Conservation (phyloP, 2,888 invertebrate species). For the Caenorhabditis zanzibari region DNA sequence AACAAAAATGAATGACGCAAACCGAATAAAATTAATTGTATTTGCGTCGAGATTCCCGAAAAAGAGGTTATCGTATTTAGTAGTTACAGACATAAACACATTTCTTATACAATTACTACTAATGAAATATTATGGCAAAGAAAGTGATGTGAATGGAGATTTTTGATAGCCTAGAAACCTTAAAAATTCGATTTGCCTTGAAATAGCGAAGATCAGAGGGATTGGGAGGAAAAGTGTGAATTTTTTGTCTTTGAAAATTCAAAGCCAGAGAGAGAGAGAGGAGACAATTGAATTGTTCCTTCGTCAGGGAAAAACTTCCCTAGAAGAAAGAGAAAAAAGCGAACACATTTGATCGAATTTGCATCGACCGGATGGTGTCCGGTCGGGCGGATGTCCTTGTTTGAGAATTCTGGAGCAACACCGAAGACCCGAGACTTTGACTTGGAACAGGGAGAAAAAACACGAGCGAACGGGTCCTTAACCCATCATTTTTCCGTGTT, state of each 20-base stretch:
- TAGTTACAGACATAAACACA: slow-evolving; percentile 1
- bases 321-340: slow-evolving; percentile 10
- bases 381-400: slow-evolving; percentile 28
- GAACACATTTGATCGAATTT: slow-evolving; percentile 57
- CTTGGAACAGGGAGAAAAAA: slow-evolving; percentile 1
- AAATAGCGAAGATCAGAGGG: slow-evolving; percentile 13
- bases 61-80: slow-evolving; percentile 8
- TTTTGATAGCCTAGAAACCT: slow-evolving; percentile 1
- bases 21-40: slow-evolving; percentile 22
- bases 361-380: slow-evolving; percentile 48
- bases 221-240: slow-evolving; percentile 18
- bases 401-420: neutral
- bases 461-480: slow-evolving; percentile 13
- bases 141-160: neutral
- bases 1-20: slow-evolving; percentile 40
- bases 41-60: slow-evolving; percentile 9
- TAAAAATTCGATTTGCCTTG: slow-evolving; percentile 1
- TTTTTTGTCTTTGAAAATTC: slow-evolving; percentile 27
- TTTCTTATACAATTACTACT: neutral
- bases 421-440: slow-evolving; percentile 4
- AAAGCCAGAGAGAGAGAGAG: neutral
- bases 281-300: slow-evolving; percentile 29
- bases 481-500: slow-evolving; percentile 41
- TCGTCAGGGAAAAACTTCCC: slow-evolving; percentile 5
- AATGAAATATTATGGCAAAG: neutral